Percentiles rank a stretch among this genome's conserved stretches.
Conservation (phyloP, 1,140 invertebrate species). For the Ephestia elutella region DNA sequence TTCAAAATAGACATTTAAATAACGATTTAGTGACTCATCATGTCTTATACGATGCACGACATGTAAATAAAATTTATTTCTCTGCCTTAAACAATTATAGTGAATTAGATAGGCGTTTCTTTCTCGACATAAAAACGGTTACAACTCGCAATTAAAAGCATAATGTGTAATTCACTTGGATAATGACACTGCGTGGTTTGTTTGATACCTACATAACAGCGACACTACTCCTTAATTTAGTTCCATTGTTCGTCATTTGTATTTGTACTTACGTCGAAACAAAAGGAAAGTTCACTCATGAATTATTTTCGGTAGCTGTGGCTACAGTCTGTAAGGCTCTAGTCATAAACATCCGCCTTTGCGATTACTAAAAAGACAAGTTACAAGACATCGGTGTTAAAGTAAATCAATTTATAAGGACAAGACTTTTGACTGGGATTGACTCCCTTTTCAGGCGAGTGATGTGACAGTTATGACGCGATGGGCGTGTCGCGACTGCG, state of each 20-base stretch:
- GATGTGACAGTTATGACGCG: slow-evolving; percentile 64
- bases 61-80: slow-evolving; percentile 21
- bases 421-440: slow-evolving; percentile 25
- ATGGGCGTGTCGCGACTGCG: slow-evolving; percentile 58
- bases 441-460: slow-evolving; percentile 23
- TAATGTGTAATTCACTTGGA: slow-evolving; percentile 15
- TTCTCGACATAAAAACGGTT: slow-evolving; percentile 18
- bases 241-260: slow-evolving; percentile 19
- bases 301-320: background rate
- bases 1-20: slow-evolving; percentile 7
- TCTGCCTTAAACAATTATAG: slow-evolving; percentile 20
- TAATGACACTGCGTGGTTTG: slow-evolving; percentile 19
- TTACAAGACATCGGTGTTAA: slow-evolving; percentile 32
- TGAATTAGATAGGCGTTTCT: slow-evolving; percentile 17
- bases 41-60: slow-evolving; percentile 10
- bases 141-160: slow-evolving; percentile 21
- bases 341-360: background rate
- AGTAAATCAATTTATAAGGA: slow-evolving; percentile 52
- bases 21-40: slow-evolving; percentile 4
- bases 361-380: slow-evolving; percentile 4
- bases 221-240: slow-evolving; percentile 17
- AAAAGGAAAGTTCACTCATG: background rate
- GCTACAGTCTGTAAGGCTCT: too few relatives aligned
- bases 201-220: slow-evolving; percentile 14
- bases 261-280: background rate